Evolutionary conservation across 2,113 vertebrate genomes (phyloP).

Genomic region (Rhinoptilus africanus): DNA sequence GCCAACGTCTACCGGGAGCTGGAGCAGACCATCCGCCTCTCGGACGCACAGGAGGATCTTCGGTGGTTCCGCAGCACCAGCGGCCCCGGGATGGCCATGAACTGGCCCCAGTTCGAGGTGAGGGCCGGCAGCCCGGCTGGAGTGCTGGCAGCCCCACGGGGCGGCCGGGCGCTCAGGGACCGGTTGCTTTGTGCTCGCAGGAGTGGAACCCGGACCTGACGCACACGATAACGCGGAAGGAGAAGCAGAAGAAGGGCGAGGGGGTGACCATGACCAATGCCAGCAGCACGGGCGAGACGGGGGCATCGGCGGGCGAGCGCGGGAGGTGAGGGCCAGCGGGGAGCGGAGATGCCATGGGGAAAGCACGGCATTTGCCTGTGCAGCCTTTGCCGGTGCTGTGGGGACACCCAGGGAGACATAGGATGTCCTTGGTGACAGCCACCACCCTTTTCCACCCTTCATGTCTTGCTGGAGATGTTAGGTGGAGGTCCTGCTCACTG

Average conservation of each 20-base stretch:
- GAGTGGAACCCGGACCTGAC: slow-evolving; percentile 95
- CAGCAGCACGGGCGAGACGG: slow-evolving; percentile 80
- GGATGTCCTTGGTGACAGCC: neutral
- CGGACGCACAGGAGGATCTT: slow-evolving; percentile 95
- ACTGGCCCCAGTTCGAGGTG: slow-evolving; percentile 97
- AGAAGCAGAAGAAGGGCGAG: slow-evolving; percentile 92
- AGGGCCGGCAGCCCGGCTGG: neutral
- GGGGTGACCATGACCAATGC: slow-evolving; percentile 81
- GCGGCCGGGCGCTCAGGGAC: accelerated
- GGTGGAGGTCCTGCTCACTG: neutral
- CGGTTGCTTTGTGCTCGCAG: slow-evolving; percentile 57
- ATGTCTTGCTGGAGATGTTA: neutral
- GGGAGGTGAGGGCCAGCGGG: slow-evolving; percentile 78
- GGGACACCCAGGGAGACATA: accelerated
- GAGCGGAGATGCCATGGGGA: accelerated
- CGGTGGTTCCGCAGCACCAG: slow-evolving; percentile 97
- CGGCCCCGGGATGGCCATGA: slow-evolving; percentile 95
- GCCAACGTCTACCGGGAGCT: slow-evolving; percentile 90
- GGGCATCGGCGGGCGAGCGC: slow-evolving; percentile 85
- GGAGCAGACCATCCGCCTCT: slow-evolving; percentile 88
- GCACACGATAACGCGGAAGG: slow-evolving; percentile 86
- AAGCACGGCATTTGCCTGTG: accelerated
- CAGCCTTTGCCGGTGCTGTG: neutral
- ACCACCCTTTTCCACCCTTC: neutral
- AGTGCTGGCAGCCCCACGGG: accelerated